phyloP scores from a whole-genome alignment of 2,797 vertebrate genomes.

The Paramormyrops hopkinsi region DNA sequence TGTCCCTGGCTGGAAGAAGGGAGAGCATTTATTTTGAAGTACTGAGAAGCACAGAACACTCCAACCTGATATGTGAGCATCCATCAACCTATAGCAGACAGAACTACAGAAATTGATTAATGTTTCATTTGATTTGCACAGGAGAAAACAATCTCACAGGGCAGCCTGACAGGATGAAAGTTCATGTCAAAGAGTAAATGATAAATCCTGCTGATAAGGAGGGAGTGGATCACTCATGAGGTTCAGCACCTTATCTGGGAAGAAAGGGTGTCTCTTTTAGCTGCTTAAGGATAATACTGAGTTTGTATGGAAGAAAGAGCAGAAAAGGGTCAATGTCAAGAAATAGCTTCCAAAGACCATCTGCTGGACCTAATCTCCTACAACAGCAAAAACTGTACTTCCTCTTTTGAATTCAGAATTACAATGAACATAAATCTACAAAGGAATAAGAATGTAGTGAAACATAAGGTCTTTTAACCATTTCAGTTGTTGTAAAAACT shows the following conservation, averaged over 20 bases:
- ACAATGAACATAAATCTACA: background rate
- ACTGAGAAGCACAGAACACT: background rate
- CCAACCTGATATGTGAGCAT: background rate
- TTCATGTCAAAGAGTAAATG: background rate
- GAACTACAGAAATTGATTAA: background rate
- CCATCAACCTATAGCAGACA: background rate
- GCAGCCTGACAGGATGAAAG: background rate
- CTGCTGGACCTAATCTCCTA: background rate
- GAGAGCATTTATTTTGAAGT: background rate
- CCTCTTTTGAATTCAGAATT: background rate
- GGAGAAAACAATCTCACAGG: background rate
- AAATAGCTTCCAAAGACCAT: background rate
- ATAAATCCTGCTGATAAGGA: background rate
- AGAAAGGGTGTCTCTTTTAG: background rate
- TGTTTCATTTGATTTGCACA: background rate
- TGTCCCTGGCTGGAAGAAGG: background rate
- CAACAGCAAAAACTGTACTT: background rate
- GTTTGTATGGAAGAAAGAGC: background rate
- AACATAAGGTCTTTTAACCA: background rate
- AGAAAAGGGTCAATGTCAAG: background rate
- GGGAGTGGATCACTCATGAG: background rate
- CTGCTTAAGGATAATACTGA: background rate
- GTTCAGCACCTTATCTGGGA: slow-evolving; percentile 1
- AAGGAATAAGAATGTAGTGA: background rate
- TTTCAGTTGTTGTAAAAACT: background rate